A percentile compares a stretch with the other conserved stretches of the same genome.
These are phyloP conservation scores for Conopomorpha cramerella DNA, from an alignment of 1,140 invertebrate species.

Conservation along the genomic window DNA sequence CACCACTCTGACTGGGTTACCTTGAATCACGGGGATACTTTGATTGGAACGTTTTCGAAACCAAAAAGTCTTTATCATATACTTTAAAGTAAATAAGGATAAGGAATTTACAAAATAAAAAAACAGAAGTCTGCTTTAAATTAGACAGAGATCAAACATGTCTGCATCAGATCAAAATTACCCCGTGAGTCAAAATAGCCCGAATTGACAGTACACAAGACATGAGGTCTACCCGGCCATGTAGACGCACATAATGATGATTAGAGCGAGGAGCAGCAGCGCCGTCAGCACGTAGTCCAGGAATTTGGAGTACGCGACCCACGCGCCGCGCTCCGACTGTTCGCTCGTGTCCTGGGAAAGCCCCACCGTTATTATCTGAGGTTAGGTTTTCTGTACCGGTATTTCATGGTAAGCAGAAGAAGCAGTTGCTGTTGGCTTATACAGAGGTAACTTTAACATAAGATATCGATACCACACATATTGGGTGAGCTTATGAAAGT, in stretches of 20 bases:
- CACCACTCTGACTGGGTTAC: no score
- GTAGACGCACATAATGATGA: slow-evolving; percentile 18
- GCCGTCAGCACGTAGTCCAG: slow-evolving; percentile 21
- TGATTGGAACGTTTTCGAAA: no score
- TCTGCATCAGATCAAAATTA: no score
- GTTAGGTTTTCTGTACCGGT: neutral
- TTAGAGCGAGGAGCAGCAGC: slow-evolving; percentile 12
- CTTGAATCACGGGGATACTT: no score
- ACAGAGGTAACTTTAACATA: neutral
- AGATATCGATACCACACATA: neutral
- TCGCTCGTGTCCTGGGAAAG: slow-evolving; percentile 6
- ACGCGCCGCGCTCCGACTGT: slow-evolving; percentile 18
- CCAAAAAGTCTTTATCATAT: no score
- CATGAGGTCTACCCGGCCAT: slow-evolving; percentile 3
- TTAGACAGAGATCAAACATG: no score
- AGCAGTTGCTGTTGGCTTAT: no score
- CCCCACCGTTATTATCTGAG: neutral
- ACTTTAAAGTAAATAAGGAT: neutral
- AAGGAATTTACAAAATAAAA: neutral
- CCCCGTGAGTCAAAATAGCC: neutral
- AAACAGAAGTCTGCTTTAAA: neutral
- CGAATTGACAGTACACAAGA: neutral
- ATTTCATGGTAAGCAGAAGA: no score
- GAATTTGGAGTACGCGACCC: slow-evolving; percentile 28
- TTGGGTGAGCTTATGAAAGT: neutral